Evolutionary conservation across 2,797 vertebrate genomes (phyloP).

Genomic region (Setipinna tenuifilis): DNA sequence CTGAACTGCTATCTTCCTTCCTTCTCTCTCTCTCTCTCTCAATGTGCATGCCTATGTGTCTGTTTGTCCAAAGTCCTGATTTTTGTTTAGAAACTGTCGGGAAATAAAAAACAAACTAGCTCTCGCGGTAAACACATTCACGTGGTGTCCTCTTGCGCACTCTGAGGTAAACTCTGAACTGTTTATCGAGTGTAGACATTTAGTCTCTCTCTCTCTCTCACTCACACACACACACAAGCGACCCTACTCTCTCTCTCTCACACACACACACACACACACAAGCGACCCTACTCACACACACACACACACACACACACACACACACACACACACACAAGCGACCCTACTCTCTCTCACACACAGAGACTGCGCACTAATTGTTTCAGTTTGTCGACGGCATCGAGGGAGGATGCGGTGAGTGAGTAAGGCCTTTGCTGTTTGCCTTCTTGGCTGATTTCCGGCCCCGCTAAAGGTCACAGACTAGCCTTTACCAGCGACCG

Average conservation of each 20-base stretch:
- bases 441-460: background rate
- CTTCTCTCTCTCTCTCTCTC: background rate
- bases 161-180: constrained; percentile 29
- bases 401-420: background rate
- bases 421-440: background rate
- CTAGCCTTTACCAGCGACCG: background rate
- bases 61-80: constrained; percentile 49
- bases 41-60: background rate
- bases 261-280: constrained; percentile 16
- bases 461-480: background rate
- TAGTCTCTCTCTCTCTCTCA: background rate
- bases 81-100: constrained; percentile 48
- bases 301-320: constrained; percentile 3
- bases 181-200: constrained; percentile 57
- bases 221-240: constrained; percentile 18
- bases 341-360: background rate
- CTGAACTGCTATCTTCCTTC: background rate
- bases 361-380: background rate
- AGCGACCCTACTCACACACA: background rate
- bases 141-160: constrained; percentile 36
- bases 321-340: constrained; percentile 2
- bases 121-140: constrained; percentile 32
- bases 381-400: background rate
- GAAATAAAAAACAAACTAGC: constrained; percentile 31
- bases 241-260: no score